Percentiles rank a stretch among this genome's conserved stretches.
Conservation (phyloP, 2,797 vertebrate genomes). For the Caiman crocodilus region DNA sequence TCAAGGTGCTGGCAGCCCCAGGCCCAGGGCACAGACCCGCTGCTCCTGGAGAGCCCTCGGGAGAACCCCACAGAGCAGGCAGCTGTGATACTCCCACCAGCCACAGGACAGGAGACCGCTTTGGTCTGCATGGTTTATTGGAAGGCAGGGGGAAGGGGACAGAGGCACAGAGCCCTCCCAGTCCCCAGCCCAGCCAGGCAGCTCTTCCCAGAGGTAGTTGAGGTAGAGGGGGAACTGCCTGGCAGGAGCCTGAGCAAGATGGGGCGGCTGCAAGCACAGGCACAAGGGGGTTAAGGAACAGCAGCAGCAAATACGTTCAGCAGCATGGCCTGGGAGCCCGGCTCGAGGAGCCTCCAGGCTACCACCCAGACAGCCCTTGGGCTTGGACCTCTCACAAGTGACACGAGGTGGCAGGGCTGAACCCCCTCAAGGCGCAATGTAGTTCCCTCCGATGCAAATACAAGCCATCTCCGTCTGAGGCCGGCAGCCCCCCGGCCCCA, state of each 20-base stretch:
- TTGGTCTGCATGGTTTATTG: too few species aligned
- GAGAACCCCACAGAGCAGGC: too few species aligned
- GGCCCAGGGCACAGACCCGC: too few species aligned
- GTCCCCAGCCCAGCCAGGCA: accelerated
- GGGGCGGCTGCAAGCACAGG: neutral
- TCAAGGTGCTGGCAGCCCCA: too few species aligned
- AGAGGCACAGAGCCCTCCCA: too few species aligned
- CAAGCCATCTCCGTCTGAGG: accelerated
- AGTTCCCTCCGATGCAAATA: neutral
- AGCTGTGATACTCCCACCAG: too few species aligned
- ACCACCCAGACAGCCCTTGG: constrained; percentile 10
- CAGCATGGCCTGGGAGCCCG: neutral
- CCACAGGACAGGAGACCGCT: too few species aligned
- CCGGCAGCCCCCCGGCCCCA: neutral
- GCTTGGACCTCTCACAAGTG: constrained; percentile 7
- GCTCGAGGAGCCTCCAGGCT: neutral
- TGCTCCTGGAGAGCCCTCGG: too few species aligned
- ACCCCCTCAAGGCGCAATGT: neutral
- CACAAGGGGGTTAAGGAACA: neutral
- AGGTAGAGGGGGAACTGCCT: accelerated
- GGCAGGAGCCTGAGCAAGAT: neutral
- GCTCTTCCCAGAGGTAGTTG: accelerated
- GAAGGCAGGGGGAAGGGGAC: too few species aligned
- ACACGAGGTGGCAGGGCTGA: neutral
- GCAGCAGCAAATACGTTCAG: neutral